A percentile compares a stretch with the other conserved stretches of the same genome.
phyloP scores from a whole-genome alignment of 2,888 invertebrate genomes.

The Calameuta idolon region DNA sequence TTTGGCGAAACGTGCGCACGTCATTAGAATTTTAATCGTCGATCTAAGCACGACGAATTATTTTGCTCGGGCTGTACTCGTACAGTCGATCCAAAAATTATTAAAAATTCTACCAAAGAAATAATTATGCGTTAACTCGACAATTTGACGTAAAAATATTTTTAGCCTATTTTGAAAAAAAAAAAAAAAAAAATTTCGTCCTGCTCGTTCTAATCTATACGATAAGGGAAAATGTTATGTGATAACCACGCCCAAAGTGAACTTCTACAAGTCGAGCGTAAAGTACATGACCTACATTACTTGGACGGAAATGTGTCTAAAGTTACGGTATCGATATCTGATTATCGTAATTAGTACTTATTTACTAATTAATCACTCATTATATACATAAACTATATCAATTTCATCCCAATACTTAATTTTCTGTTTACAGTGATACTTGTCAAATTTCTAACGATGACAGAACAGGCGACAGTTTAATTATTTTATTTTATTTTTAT shows the following conservation, averaged over 20 bases:
- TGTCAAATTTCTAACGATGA: background rate
- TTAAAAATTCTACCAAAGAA: background rate
- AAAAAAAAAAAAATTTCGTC: background rate
- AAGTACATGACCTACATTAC: background rate
- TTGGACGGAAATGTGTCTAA: background rate
- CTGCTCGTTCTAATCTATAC: too few species aligned
- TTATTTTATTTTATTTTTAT: background rate
- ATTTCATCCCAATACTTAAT: too few species aligned
- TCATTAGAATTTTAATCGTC: background rate
- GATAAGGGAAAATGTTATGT: too few species aligned
- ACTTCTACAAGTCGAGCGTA: background rate
- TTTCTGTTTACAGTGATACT: background rate
- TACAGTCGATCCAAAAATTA: background rate
- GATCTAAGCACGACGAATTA: background rate
- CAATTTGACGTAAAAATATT: background rate
- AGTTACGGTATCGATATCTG: background rate
- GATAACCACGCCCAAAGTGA: too few species aligned
- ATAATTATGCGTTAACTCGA: background rate
- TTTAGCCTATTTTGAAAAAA: background rate
- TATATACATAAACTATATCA: too few species aligned
- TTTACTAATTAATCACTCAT: too few species aligned
- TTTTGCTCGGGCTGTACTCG: background rate
- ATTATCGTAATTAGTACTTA: background rate
- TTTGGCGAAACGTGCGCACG: background rate
- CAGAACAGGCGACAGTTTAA: background rate